Percentiles rank a stretch among this genome's conserved stretches.
These are phyloP conservation scores for Merluccius polli DNA, from an alignment of 2,797 vertebrate species.

Conservation along the genomic window DNA sequence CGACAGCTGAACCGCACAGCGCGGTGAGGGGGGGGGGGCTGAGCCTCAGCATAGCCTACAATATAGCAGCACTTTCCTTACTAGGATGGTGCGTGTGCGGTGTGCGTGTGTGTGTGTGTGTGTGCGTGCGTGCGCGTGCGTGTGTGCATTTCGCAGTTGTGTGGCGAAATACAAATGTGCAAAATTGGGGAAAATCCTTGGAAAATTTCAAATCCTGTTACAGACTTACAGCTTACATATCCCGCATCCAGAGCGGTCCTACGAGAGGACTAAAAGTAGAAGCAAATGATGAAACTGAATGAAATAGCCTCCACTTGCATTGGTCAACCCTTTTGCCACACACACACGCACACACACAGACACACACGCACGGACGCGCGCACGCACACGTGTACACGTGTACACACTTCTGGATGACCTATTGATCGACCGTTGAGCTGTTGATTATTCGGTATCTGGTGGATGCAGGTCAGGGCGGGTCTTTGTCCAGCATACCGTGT, in stretches of 20 bases:
- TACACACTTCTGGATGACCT: constrained; percentile 12
- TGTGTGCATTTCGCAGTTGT: neutral
- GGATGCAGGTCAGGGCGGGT: constrained; percentile 43
- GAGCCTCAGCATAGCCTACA: neutral
- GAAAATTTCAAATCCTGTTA: neutral
- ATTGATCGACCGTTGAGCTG: constrained; percentile 26
- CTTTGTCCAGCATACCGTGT: constrained; percentile 43
- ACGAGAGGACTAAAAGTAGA: constrained; percentile 40
- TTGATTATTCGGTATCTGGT: constrained; percentile 14
- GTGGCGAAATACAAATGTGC: neutral
- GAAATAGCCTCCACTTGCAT: constrained; percentile 51
- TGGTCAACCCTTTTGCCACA: constrained; percentile 9
- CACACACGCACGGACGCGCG: constrained; percentile 10
- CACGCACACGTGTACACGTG: neutral
- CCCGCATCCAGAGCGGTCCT: constrained; percentile 52
- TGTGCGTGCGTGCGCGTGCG: constrained; percentile 5
- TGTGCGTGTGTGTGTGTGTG: constrained; percentile 7
- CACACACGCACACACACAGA: constrained; percentile 4
- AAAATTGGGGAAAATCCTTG: neutral
- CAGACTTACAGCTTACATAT: constrained; percentile 33
- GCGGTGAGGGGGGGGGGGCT: constrained; percentile 28
- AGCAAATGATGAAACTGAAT: constrained; percentile 71
- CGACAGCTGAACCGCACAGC: constrained; percentile 55
- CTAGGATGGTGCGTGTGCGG: neutral
- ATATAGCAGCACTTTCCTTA: neutral